Base-by-base conservation (phyloP, 2,113 vertebrate genomes). In the Cnemophilus loriae region DNA sequence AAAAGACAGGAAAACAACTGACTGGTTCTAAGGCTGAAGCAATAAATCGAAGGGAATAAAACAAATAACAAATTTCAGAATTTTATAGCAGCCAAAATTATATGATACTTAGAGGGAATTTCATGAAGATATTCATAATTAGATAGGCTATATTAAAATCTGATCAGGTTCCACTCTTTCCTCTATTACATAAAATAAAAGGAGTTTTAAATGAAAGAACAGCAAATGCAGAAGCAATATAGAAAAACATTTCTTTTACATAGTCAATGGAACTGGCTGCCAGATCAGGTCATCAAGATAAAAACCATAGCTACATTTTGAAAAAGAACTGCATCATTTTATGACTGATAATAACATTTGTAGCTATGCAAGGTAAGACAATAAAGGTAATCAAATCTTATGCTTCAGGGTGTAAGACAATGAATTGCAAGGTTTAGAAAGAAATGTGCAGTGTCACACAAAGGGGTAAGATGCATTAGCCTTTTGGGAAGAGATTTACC, bases 291-390 rank as follows among this genome's bases (percentile, higher is more conserved):
- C 84, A 94, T 30, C 4, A 7, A 94, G 80, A 92, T 78, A 95
- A 93, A 95, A 95, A 49, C 15, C 79, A 71, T 9, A 71, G 86
- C 68, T 69, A 75, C 13, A 1, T 78, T 89, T 87, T 83, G 24
- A 14, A 79, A 94, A 91, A 87, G 65, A 90, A 75, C 53, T 23
- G 41, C 69, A 61, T 91, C 83, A 84, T 81, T 92, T 95, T 95
- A 89, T 85, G 61, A 81, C 59, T 47, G 61, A 35, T 88, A 95
- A 81, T 87, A 92, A 73, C 37, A 88, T 88, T 70, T 88, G 79
- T 83, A 95, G 55, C 73, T 95, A 87, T 74, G 77, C 81, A 90
- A 95, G 84, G 47, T 93, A 94, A 90, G 69, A 94, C 89, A 97
- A 79, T 89, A 94, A 90, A 50, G 60, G 67, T 91, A 97, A 97